A percentile compares a stretch with the other conserved stretches of the same genome.
Conservation (phyloP, 2,888 invertebrate genomes). For the Mylabris sibirica region DNA sequence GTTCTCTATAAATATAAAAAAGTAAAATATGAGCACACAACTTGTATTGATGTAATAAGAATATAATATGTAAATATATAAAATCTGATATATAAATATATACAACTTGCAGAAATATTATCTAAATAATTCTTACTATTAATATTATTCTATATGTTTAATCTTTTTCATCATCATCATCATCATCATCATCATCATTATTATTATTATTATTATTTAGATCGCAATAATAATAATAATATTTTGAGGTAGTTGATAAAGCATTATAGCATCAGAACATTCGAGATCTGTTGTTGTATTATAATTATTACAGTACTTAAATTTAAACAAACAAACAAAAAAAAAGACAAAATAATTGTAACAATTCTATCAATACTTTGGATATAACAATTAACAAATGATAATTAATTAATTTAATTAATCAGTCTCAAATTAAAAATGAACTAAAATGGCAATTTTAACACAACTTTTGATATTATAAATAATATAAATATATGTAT, state of each 20-base stretch:
- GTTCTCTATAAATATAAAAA: constrained; percentile 45
- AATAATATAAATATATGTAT: too few species aligned
- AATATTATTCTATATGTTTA: not conserved
- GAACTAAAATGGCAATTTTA: constrained; percentile 57
- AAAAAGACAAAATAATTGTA: constrained; percentile 50
- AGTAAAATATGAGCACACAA: constrained; percentile 49
- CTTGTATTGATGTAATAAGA: constrained; percentile 48
- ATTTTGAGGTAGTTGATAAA: constrained; percentile 54
- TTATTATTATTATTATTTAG: not conserved
- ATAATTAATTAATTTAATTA: constrained; percentile 40
- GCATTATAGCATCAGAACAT: constrained; percentile 43
- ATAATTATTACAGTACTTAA: constrained; percentile 24
- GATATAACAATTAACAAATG: constrained; percentile 46
- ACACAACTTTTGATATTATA: constrained; percentile 40
- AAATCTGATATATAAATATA: constrained; percentile 48
- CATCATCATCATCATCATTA: not conserved
- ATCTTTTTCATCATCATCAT: constrained; percentile 17
- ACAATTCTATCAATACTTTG: constrained; percentile 55
- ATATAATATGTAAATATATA: constrained; percentile 48
- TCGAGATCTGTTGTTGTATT: constrained; percentile 38
- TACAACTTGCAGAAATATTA: constrained; percentile 41
- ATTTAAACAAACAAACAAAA: constrained; percentile 28
- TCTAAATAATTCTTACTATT: constrained; percentile 42
- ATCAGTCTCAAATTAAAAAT: constrained; percentile 62
- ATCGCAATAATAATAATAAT: not conserved